Percentiles rank a stretch among this genome's conserved stretches.
Evolutionary conservation across 1,140 invertebrate genomes (phyloP).

Genomic region (Uloborus diversus): DNA sequence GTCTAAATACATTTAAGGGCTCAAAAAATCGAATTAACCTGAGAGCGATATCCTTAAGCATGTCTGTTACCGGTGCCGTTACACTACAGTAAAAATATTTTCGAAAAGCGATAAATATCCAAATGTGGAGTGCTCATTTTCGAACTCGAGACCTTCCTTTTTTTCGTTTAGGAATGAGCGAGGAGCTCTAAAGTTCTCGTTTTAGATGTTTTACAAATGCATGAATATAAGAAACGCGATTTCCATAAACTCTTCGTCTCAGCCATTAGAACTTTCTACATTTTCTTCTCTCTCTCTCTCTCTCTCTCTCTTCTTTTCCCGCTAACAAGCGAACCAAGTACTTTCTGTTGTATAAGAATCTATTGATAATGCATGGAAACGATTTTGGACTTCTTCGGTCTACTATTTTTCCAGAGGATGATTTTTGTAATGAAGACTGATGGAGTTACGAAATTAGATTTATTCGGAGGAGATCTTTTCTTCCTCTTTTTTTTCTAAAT

Average conservation of each 20-base stretch:
- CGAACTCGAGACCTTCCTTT: background rate
- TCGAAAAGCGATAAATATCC: conserved; percentile 15
- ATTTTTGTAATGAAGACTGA: conserved; percentile 39
- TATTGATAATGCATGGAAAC: conserved; percentile 45
- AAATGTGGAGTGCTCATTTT: background rate
- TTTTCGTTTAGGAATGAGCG: conserved; percentile 30
- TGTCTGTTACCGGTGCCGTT: too few species aligned
- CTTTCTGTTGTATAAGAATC: conserved; percentile 8
- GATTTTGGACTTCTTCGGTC: background rate
- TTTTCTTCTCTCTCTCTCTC: background rate
- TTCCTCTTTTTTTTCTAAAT: too few species aligned
- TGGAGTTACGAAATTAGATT: conserved; percentile 50
- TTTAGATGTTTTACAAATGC: conserved; percentile 52
- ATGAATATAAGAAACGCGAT: conserved; percentile 52
- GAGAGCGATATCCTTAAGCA: too few species aligned
- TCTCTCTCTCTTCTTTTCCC: conserved; percentile 1
- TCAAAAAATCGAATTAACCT: too few species aligned
- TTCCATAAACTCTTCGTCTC: conserved; percentile 50
- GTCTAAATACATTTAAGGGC: too few species aligned
- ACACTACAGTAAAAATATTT: too few species aligned
- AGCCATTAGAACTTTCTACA: conserved; percentile 38
- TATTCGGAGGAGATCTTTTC: conserved; percentile 2
- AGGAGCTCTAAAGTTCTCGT: too few species aligned
- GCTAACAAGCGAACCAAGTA: conserved; percentile 25
- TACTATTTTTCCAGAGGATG: conserved; percentile 1